Conservation (phyloP, 2,888 invertebrate genomes). For the Xiphydria camelus region DNA sequence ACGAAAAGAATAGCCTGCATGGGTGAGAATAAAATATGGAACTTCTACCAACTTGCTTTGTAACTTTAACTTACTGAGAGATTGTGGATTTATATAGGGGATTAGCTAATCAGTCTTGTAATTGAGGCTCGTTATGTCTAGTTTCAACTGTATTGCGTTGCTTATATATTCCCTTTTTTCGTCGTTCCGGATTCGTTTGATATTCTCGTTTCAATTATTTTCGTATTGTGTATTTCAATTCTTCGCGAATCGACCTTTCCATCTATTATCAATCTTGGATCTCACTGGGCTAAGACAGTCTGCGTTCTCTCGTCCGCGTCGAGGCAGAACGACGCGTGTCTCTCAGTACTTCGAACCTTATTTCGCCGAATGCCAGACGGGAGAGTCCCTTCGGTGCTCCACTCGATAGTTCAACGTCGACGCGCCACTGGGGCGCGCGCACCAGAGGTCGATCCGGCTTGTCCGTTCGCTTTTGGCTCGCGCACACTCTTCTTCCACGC, state of each 20-base stretch:
- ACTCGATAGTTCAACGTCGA: no score
- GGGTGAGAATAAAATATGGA: constrained; percentile 37
- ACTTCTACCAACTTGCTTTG: constrained; percentile 48
- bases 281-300: constrained; percentile 52
- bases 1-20: constrained; percentile 24
- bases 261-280: constrained; percentile 47
- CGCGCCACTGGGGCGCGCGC: no score
- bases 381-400: no score
- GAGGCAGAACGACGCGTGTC: no score
- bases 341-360: no score
- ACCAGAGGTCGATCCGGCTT: no score
- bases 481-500: no score
- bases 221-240: constrained; percentile 2
- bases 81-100: constrained; percentile 53
- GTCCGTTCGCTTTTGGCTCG: no score
- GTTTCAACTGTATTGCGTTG: constrained; percentile 50
- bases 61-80: constrained; percentile 51
- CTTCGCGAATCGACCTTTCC: constrained; percentile 10
- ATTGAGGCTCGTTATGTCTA: constrained; percentile 57
- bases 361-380: no score
- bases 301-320: constrained; percentile 49
- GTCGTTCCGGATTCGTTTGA: constrained; percentile 16
- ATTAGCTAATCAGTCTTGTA: constrained; percentile 59
- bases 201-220: constrained; percentile 14
- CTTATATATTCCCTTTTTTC: constrained; percentile 27